Percentiles rank a stretch among this genome's conserved stretches.
phyloP scores from a whole-genome alignment of 2,113 vertebrate genomes.

The Phrynosoma platyrhinos region DNA sequence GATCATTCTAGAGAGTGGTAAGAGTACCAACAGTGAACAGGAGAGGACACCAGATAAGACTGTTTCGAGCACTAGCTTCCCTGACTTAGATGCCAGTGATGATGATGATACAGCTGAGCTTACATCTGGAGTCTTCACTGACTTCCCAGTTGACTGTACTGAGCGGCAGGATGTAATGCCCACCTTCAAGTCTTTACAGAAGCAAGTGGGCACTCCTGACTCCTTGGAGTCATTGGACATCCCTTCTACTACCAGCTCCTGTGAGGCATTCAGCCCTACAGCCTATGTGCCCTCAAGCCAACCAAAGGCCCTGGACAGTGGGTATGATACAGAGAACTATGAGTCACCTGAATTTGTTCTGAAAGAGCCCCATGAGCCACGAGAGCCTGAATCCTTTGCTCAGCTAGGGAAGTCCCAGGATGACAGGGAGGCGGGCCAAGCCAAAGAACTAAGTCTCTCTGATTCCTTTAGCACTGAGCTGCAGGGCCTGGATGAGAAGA shows the following conservation, averaged over 20 bases:
- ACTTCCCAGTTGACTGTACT: slow-evolving; percentile 78
- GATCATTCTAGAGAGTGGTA: slow-evolving; percentile 53
- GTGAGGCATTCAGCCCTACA: slow-evolving; percentile 84
- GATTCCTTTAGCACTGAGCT: slow-evolving; percentile 70
- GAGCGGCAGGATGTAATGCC: slow-evolving; percentile 76
- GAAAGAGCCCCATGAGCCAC: slow-evolving; percentile 86
- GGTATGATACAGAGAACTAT: slow-evolving; percentile 96
- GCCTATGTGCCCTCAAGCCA: slow-evolving; percentile 78
- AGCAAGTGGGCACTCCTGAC: slow-evolving; percentile 87
- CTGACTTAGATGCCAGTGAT: slow-evolving; percentile 78
- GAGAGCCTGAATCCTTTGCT: slow-evolving; percentile 72
- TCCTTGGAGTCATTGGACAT: slow-evolving; percentile 89
- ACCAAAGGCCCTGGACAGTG: slow-evolving; percentile 91
- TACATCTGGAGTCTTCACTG: slow-evolving; percentile 84
- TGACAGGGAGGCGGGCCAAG: slow-evolving; percentile 73
- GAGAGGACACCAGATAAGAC: slow-evolving; percentile 71
- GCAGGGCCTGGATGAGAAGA: slow-evolving; percentile 81
- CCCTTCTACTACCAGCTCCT: slow-evolving; percentile 81
- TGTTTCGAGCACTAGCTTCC: slow-evolving; percentile 76
- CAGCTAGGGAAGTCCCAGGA: slow-evolving; percentile 64
- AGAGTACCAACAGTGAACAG: slow-evolving; percentile 52
- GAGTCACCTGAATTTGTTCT: slow-evolving; percentile 94
- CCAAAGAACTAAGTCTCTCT: slow-evolving; percentile 56
- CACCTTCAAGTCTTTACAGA: slow-evolving; percentile 83
- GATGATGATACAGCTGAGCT: slow-evolving; percentile 85